These are phyloP conservation scores for Myiopsitta monachus DNA, from an alignment of 2,113 vertebrate species.

Conservation along the genomic window DNA sequence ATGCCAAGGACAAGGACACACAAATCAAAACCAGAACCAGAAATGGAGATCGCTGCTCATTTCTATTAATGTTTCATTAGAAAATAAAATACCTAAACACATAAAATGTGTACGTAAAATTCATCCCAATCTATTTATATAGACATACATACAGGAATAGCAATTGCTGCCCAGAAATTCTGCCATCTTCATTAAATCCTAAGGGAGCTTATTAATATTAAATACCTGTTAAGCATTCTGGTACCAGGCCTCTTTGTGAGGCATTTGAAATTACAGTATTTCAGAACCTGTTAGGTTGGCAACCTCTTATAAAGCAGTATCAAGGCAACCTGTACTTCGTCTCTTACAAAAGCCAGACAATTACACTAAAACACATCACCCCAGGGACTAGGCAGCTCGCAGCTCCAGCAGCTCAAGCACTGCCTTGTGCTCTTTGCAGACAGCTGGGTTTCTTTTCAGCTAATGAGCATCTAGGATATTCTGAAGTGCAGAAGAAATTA, in stretches of 20 bases:
- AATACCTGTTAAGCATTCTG: background rate
- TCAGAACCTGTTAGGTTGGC: background rate
- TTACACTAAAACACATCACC: background rate
- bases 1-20: background rate
- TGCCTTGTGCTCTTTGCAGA: background rate
- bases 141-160: background rate
- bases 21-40: background rate
- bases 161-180: background rate
- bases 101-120: background rate
- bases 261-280: background rate
- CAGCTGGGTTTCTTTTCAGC: background rate
- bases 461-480: background rate
- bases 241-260: background rate
- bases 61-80: background rate
- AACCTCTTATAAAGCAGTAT: background rate
- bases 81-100: background rate
- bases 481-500: background rate
- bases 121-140: background rate
- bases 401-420: background rate
- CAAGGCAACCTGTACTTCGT: background rate
- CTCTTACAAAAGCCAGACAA: background rate
- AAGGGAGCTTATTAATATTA: background rate
- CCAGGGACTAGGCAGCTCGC: background rate
- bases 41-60: background rate
- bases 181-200: background rate